Percentiles rank a stretch among this genome's conserved stretches.
Conservation (phyloP, 2,797 vertebrate species). For the Betta splendens region DNA sequence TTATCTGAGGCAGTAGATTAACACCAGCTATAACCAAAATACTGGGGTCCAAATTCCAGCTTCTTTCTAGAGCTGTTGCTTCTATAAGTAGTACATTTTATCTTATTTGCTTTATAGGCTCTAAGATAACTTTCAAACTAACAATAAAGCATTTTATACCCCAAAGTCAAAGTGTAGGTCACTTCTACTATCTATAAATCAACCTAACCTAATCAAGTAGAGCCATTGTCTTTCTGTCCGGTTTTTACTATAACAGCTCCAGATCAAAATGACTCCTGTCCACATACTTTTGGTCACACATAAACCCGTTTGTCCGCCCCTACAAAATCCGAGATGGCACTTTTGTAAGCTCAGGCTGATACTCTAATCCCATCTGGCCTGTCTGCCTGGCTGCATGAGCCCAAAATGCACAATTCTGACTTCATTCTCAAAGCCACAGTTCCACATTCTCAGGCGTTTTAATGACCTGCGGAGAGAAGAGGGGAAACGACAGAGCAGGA, state of each 20-base stretch:
- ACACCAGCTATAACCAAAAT: too few relatives aligned
- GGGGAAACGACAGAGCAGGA: conserved; percentile 12
- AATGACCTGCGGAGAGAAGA: conserved; percentile 18
- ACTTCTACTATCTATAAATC: too few relatives aligned
- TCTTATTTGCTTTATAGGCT: too few relatives aligned
- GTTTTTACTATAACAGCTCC: neutral
- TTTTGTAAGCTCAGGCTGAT: conserved; percentile 10
- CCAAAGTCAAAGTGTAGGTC: too few relatives aligned
- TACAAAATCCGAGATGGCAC: conserved; percentile 1
- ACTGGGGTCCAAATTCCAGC: too few relatives aligned
- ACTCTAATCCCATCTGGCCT: conserved; percentile 14
- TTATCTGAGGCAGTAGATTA: too few relatives aligned
- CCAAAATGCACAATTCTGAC: neutral
- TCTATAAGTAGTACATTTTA: too few relatives aligned
- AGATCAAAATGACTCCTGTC: neutral
- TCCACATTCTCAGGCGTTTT: conserved; percentile 22
- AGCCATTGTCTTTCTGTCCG: too few relatives aligned
- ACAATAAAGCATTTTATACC: too few relatives aligned
- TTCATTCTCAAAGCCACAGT: neutral
- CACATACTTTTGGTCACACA: neutral
- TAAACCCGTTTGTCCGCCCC: neutral
- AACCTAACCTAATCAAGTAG: too few relatives aligned
- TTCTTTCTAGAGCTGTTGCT: too few relatives aligned
- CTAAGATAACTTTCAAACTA: too few relatives aligned
- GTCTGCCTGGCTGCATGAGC: neutral